Conservation (phyloP, 2,888 invertebrate species). For the Amphipyra tragopoginis region DNA sequence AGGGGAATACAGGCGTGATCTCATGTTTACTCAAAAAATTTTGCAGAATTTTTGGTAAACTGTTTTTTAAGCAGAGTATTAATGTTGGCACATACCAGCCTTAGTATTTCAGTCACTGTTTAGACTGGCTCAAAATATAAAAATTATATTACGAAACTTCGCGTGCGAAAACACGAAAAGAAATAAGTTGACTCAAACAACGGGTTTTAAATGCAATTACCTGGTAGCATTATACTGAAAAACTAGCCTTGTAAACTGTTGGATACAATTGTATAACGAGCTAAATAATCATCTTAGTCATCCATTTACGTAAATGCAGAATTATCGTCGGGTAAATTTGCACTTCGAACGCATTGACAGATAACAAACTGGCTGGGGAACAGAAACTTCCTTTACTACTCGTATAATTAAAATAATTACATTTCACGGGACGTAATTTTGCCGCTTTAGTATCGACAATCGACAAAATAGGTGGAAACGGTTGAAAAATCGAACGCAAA, state of each 20-base stretch:
- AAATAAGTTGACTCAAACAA: slow-evolving; percentile 17
- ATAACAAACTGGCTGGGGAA: slow-evolving; percentile 8
- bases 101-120: slow-evolving; percentile 8
- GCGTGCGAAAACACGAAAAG: slow-evolving; percentile 24
- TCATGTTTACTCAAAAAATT: too few species aligned
- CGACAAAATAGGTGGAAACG: too few species aligned
- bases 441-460: background rate
- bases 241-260: slow-evolving; percentile 19
- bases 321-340: slow-evolving; percentile 23
- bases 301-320: slow-evolving; percentile 23
- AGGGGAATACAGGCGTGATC: too few species aligned
- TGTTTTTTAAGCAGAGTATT: too few species aligned
- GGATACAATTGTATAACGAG: slow-evolving; percentile 16
- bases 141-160: background rate
- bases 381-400: slow-evolving; percentile 23
- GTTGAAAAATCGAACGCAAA: too few species aligned
- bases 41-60: too few species aligned
- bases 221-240: slow-evolving; percentile 5
- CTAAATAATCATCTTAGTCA: slow-evolving; percentile 17
- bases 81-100: too few species aligned
- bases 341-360: slow-evolving; percentile 18
- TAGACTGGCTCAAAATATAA: background rate
- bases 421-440: background rate
- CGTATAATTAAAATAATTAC: slow-evolving; percentile 2
- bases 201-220: slow-evolving; percentile 16